Percentiles rank a stretch among this genome's conserved stretches.
These are phyloP conservation scores for Microtus pennsylvanicus DNA, from an alignment of 2,113 vertebrate species.

Conservation along the genomic window DNA sequence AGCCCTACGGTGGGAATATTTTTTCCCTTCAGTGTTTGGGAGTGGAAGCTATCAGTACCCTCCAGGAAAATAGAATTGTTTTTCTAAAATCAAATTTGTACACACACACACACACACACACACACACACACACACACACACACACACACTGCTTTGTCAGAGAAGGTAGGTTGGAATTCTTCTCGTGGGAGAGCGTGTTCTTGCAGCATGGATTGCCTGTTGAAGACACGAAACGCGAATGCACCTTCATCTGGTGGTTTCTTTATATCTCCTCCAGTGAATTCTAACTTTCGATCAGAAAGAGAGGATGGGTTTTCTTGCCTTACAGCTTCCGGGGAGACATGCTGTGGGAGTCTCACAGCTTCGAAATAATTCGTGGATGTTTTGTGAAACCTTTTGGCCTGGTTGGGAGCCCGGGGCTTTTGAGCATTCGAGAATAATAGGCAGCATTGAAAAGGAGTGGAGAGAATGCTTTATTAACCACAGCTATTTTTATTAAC, in stretches of 20 bases:
- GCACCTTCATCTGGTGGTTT: conserved; percentile 62
- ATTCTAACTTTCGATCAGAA: conserved; percentile 77
- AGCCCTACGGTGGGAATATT: neutral
- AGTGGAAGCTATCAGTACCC: conserved; percentile 28
- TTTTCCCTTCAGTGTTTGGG: conserved; percentile 17
- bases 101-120: too few species aligned
- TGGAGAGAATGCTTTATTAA: conserved; percentile 79
- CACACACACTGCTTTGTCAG: neutral
- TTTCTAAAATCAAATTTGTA: conserved; percentile 23
- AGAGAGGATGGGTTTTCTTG: conserved; percentile 73
- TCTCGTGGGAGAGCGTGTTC: conserved; percentile 39
- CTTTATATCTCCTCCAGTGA: conserved; percentile 70
- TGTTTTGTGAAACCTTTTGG: conserved; percentile 80
- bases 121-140: too few species aligned
- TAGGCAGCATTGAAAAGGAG: conserved; percentile 78
- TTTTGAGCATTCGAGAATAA: conserved; percentile 78
- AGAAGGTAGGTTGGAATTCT: conserved; percentile 34
- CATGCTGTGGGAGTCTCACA: conserved; percentile 74
- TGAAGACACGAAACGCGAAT: conserved; percentile 61
- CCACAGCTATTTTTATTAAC: conserved; percentile 80
- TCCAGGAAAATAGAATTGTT: conserved; percentile 46
- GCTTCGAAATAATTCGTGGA: conserved; percentile 76
- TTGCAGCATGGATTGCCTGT: conserved; percentile 37
- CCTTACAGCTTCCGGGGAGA: conserved; percentile 74
- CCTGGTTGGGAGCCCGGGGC: conserved; percentile 75